phyloP scores from a whole-genome alignment of 2,888 invertebrate species.

The Campopleginae sp. region DNA sequence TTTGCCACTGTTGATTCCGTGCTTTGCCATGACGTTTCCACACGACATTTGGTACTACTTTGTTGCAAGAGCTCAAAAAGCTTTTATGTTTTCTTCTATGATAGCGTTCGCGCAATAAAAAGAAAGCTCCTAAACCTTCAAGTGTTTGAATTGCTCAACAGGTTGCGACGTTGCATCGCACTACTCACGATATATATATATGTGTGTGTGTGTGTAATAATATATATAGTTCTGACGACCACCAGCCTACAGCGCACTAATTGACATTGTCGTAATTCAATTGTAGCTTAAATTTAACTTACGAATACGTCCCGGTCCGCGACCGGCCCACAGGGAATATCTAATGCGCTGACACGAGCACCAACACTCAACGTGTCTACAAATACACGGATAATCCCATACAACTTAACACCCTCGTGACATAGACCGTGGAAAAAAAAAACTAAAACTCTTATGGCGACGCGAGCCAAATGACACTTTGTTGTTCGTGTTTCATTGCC shows the following conservation, averaged over 20 bases:
- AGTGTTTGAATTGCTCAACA: conserved; percentile 55
- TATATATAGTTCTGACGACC: neutral
- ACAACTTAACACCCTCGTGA: neutral
- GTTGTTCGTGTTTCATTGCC: neutral
- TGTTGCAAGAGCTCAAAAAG: conserved; percentile 23
- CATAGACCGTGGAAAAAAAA: neutral
- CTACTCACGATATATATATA: neutral
- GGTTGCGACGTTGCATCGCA: conserved; percentile 52
- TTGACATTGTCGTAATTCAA: conserved; percentile 62
- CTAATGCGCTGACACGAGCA: neutral
- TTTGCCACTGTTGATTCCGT: conserved; percentile 18
- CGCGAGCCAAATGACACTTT: neutral
- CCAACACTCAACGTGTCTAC: conserved; percentile 5
- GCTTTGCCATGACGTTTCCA: neutral
- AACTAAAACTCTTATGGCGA: neutral
- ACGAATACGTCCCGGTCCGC: conserved; percentile 38
- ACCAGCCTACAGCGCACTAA: conserved; percentile 39
- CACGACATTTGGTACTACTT: conserved; percentile 11
- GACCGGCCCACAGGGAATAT: conserved; percentile 40
- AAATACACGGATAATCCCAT: neutral
- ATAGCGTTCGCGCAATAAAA: neutral
- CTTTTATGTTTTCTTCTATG: conserved; percentile 32
- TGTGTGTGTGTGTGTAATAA: neutral
- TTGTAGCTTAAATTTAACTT: conserved; percentile 37
- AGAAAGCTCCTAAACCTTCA: conserved; percentile 25